These are phyloP conservation scores for Panopea generosa DNA, from an alignment of 2,888 invertebrate species.

Conservation along the genomic window DNA sequence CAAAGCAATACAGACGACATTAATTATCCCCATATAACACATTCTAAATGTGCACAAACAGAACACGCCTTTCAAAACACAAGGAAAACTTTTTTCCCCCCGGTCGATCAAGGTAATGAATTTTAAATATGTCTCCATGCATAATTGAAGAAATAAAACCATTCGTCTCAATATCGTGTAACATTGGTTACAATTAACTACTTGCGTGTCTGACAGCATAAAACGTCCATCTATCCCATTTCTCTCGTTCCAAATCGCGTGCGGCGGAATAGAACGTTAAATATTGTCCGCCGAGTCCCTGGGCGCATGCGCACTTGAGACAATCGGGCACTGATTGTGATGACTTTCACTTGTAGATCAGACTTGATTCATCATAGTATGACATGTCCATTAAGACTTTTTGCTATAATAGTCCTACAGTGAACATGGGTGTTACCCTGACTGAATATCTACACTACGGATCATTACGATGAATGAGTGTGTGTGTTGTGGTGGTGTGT, in stretches of 20 bases:
- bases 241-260: constrained; percentile 1
- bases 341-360: constrained; percentile 7
- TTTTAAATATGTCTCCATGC: too few species aligned
- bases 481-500: too few species aligned
- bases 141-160: not conserved
- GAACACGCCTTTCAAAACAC: too few species aligned
- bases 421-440: too few species aligned
- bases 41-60: too few species aligned
- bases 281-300: constrained; percentile 9
- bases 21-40: too few species aligned
- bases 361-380: constrained; percentile 11
- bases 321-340: constrained; percentile 3
- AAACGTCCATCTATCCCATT: not conserved
- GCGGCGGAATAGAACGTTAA: constrained; percentile 15
- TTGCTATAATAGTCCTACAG: not conserved
- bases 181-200: constrained; percentile 9
- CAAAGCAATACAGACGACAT: too few species aligned
- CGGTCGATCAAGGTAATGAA: too few species aligned
- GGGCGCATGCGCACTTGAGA: constrained; percentile 12
- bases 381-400: constrained; percentile 5
- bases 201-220: constrained; percentile 5
- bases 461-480: too few species aligned
- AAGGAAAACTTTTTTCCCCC: too few species aligned
- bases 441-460: too few species aligned
- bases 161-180: constrained; percentile 7